These are phyloP conservation scores for Drosophila jambulina DNA, from an alignment of 1,140 invertebrate genomes.

Conservation along the genomic window DNA sequence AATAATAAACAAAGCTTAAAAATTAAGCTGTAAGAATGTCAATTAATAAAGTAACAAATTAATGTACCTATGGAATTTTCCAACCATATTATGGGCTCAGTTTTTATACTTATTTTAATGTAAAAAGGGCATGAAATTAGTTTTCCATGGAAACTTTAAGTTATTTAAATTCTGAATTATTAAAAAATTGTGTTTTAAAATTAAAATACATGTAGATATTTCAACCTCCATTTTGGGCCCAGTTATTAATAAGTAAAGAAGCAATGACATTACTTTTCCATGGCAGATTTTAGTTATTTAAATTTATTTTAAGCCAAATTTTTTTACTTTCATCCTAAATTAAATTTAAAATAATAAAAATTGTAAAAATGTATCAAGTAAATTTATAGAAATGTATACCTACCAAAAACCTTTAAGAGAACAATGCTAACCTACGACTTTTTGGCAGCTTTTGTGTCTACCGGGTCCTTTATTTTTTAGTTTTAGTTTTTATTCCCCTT, in stretches of 20 bases:
- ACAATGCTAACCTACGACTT: not conserved
- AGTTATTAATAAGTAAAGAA: no score
- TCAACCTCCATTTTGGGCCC: no score
- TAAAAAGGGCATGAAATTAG: no score
- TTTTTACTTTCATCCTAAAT: no score
- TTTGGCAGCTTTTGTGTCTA: slow-evolving; percentile 24
- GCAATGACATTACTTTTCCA: no score
- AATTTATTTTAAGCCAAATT: no score
- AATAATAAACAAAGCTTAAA: not conserved
- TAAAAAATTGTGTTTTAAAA: no score
- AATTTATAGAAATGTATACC: no score
- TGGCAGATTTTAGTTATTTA: no score
- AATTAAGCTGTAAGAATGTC: not conserved
- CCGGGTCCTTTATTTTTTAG: not conserved
- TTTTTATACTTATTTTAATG: not conserved
- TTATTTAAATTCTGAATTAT: not conserved
- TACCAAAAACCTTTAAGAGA: not conserved
- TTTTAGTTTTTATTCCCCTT: slow-evolving; percentile 6
- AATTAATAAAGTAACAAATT: not conserved
- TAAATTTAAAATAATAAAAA: not conserved
- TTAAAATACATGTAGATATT: no score
- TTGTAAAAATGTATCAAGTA: not conserved
- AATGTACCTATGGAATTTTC: not conserved
- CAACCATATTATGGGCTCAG: not conserved
- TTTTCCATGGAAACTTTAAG: not conserved